These are phyloP conservation scores for Salticus scenicus DNA, from an alignment of 2,888 invertebrate genomes.

Conservation along the genomic window DNA sequence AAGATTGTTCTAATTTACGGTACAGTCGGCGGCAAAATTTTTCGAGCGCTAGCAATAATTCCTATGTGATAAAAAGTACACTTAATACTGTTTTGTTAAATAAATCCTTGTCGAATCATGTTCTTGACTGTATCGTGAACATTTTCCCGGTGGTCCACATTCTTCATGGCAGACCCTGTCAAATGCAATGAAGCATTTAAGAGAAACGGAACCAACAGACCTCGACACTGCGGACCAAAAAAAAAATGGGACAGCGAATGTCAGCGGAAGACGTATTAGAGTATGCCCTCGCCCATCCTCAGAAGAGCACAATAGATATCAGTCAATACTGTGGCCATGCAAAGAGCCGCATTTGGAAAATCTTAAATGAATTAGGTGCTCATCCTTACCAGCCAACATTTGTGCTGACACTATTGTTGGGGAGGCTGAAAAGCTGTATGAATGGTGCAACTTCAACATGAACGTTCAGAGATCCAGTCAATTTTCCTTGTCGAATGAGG, in stretches of 20 bases:
- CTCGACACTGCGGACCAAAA: not conserved
- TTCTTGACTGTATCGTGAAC: too few relatives aligned
- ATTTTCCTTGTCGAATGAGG: not conserved
- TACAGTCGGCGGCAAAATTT: too few relatives aligned
- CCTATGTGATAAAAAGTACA: too few relatives aligned
- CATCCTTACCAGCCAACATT: not conserved
- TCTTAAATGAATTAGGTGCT: not conserved
- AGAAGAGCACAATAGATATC: not conserved
- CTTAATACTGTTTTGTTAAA: too few relatives aligned
- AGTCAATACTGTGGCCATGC: not conserved
- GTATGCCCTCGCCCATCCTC: not conserved
- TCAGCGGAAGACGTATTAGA: not conserved
- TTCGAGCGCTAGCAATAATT: too few relatives aligned
- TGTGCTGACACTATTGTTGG: not conserved
- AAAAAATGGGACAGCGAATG: not conserved
- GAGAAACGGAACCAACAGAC: too few relatives aligned
- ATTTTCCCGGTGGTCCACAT: too few relatives aligned
- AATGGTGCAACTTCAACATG: not conserved
- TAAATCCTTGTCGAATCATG: too few relatives aligned
- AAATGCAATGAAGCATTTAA: too few relatives aligned
- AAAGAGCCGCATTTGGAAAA: not conserved
- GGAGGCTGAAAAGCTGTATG: too few relatives aligned
- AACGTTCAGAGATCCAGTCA: not conserved
- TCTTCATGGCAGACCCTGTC: too few relatives aligned
- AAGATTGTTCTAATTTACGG: too few relatives aligned